A percentile compares a stretch with the other conserved stretches of the same genome.
These are phyloP conservation scores for Trichonephila clavipes DNA, from an alignment of 1,140 invertebrate species.

Conservation along the genomic window DNA sequence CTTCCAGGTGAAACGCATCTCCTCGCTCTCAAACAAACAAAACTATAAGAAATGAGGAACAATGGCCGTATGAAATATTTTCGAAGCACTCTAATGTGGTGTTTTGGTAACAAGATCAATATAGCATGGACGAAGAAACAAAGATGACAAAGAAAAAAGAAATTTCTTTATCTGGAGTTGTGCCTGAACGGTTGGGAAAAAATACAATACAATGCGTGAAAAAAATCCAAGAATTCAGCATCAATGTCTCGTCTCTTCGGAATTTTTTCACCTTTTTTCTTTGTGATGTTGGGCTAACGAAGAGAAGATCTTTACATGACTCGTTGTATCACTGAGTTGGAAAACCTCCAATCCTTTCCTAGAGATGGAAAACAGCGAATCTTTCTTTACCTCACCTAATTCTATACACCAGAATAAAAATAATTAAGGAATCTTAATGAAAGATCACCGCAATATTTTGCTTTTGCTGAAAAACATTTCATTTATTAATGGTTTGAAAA, in stretches of 20 bases:
- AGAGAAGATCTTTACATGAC: slow-evolving; percentile 28
- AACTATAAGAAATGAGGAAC: slow-evolving; percentile 57
- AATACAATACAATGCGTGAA: slow-evolving; percentile 45
- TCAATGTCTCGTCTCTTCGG: slow-evolving; percentile 3
- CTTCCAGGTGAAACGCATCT: slow-evolving; percentile 53
- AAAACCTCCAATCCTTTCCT: slow-evolving; percentile 66
- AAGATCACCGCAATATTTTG: neutral
- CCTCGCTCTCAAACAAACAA: slow-evolving; percentile 34
- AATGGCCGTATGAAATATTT: slow-evolving; percentile 66
- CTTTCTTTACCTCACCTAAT: neutral
- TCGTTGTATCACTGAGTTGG: slow-evolving; percentile 34
- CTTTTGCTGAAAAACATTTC: neutral
- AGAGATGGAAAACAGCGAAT: slow-evolving; percentile 47
- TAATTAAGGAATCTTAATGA: neutral
- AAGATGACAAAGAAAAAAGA: slow-evolving; percentile 48
- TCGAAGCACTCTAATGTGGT: slow-evolving; percentile 68
- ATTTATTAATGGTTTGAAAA: neutral
- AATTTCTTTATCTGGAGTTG: neutral
- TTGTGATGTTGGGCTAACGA: slow-evolving; percentile 29
- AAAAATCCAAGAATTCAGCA: slow-evolving; percentile 38
- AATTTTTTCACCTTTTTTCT: slow-evolving; percentile 40
- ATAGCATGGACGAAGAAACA: slow-evolving; percentile 56
- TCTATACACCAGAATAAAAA: neutral
- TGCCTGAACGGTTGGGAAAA: slow-evolving; percentile 31
- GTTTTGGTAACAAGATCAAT: slow-evolving; percentile 73